A percentile compares a stretch with the other conserved stretches of the same genome.
Conservation (phyloP, 2,113 vertebrate genomes). For the Nansenia antarctica region DNA sequence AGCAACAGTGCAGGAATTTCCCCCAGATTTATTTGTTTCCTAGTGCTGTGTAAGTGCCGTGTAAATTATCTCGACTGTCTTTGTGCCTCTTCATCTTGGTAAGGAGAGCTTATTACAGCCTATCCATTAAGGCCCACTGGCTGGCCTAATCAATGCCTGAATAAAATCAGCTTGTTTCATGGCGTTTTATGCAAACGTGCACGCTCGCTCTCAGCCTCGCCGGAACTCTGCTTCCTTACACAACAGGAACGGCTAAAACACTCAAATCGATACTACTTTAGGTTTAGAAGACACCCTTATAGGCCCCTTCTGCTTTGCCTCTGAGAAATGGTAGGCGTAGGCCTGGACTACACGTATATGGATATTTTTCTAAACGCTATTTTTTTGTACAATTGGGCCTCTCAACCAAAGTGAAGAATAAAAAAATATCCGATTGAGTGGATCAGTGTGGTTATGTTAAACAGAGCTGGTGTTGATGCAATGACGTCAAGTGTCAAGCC, state of each 20-base stretch:
- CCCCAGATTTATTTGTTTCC: slow-evolving; percentile 81
- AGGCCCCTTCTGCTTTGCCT: too few relatives aligned
- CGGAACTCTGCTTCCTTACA: slow-evolving; percentile 66
- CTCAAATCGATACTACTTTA: slow-evolving; percentile 73
- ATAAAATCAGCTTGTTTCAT: slow-evolving; percentile 74
- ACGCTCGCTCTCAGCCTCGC: slow-evolving; percentile 55
- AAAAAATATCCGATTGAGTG: too few relatives aligned
- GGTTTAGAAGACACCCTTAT: too few relatives aligned
- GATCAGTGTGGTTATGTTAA: too few relatives aligned
- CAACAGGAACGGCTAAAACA: slow-evolving; percentile 65
- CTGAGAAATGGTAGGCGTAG: too few relatives aligned
- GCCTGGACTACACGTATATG: too few relatives aligned
- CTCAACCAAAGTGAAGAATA: too few relatives aligned
- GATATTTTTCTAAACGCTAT: too few relatives aligned
- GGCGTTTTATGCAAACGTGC: slow-evolving; percentile 67
- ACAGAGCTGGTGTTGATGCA: too few relatives aligned
- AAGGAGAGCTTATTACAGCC: slow-evolving; percentile 74
- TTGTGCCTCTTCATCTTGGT: slow-evolving; percentile 80
- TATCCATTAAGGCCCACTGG: slow-evolving; percentile 74
- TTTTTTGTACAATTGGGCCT: too few relatives aligned
- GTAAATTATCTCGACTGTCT: slow-evolving; percentile 83
- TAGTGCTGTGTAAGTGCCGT: slow-evolving; percentile 83
- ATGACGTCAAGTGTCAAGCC: too few relatives aligned
- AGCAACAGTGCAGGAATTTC: slow-evolving; percentile 77
- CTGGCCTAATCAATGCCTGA: slow-evolving; percentile 74